phyloP scores from a whole-genome alignment of 2,888 invertebrate genomes.

The Yponomeuta malinellus region DNA sequence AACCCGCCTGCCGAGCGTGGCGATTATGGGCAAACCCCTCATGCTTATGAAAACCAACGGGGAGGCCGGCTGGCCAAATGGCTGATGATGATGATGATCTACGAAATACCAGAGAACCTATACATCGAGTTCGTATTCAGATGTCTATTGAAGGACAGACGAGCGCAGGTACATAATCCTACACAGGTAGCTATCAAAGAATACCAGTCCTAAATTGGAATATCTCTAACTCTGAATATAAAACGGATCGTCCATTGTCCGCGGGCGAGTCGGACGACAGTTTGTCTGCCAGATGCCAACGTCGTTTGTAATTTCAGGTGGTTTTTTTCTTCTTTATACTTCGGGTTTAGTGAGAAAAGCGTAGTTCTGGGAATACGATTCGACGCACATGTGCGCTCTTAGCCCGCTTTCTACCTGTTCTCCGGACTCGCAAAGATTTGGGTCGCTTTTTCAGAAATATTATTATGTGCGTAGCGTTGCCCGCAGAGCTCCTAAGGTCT shows the following conservation, averaged over 20 bases:
- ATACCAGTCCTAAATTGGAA: conserved; percentile 9
- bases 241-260: conserved; percentile 34
- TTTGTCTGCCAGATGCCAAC: conserved; percentile 60
- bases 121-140: neutral
- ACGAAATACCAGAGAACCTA: neutral
- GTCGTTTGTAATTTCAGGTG: conserved; percentile 36
- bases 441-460: neutral
- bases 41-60: too few species aligned
- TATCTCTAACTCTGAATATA: conserved; percentile 8
- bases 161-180: conserved; percentile 10
- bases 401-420: conserved; percentile 11
- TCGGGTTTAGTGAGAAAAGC: conserved; percentile 28
- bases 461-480: neutral
- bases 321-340: conserved; percentile 25
- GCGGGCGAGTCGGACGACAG: conserved; percentile 43
- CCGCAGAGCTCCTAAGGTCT: neutral
- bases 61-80: too few species aligned
- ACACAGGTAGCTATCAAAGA: conserved; percentile 12
- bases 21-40: too few species aligned
- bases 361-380: conserved; percentile 48
- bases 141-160: neutral
- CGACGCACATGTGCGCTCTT: conserved; percentile 44
- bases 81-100: too few species aligned
- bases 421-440: conserved; percentile 7
- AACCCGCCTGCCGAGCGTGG: too few species aligned